A percentile compares a stretch with the other conserved stretches of the same genome.
These are phyloP conservation scores for Erebia epiphron DNA, from an alignment of 2,888 invertebrate genomes.

Conservation along the genomic window DNA sequence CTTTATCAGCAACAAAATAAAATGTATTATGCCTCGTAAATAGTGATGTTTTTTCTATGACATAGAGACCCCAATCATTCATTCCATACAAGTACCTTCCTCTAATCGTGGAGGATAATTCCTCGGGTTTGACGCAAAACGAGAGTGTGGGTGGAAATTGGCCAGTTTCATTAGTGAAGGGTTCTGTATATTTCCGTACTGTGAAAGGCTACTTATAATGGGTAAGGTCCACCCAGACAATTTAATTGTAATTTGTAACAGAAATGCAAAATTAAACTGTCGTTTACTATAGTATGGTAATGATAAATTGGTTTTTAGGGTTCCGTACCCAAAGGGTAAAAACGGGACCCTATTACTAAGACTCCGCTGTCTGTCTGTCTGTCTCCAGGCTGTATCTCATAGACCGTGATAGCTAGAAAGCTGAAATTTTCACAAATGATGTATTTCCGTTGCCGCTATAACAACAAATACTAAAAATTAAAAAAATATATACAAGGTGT, in stretches of 20 bases:
- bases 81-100: conserved; percentile 36
- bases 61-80: conserved; percentile 29
- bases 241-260: background rate
- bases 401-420: no score
- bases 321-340: no score
- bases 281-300: no score
- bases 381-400: no score
- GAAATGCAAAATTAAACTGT: background rate
- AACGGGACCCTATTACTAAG: no score
- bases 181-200: conserved; percentile 2
- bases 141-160: conserved; percentile 23
- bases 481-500: no score
- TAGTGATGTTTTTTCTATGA: conserved; percentile 11
- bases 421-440: no score
- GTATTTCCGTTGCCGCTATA: no score
- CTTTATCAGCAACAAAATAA: background rate
- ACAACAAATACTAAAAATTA: no score
- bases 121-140: conserved; percentile 16
- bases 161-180: conserved; percentile 3
- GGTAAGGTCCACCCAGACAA: background rate
- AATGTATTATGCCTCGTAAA: background rate
- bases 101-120: conserved; percentile 34
- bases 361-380: no score
- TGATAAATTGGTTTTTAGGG: no score
- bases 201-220: background rate